Conservation (phyloP, 2,113 vertebrate species). For the Mesembrinibis cayennensis region DNA sequence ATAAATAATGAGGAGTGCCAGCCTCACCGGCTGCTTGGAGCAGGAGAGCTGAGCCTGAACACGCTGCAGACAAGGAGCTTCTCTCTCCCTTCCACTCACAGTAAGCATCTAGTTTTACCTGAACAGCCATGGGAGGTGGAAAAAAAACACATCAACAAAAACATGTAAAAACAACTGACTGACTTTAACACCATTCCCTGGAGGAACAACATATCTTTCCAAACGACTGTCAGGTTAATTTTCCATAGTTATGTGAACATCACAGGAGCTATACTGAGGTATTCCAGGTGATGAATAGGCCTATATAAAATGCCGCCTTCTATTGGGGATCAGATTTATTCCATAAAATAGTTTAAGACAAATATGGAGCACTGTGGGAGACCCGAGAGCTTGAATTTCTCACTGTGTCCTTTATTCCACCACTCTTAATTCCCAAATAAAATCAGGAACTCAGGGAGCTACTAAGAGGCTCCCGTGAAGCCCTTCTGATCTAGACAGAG, state of each 20-base stretch:
- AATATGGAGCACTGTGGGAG: neutral
- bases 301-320: neutral
- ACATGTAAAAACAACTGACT: neutral
- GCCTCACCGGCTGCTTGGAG: constrained; percentile 14
- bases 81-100: neutral
- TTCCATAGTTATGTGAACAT: neutral
- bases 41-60: neutral
- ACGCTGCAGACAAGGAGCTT: neutral
- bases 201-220: neutral
- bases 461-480: neutral
- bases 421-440: neutral
- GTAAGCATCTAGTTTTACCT: neutral
- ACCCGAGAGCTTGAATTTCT: neutral
- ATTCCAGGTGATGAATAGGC: neutral
- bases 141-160: neutral
- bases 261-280: neutral
- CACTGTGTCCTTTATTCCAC: neutral
- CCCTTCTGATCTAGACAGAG: neutral
- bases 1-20: constrained; percentile 44
- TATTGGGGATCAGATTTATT: neutral
- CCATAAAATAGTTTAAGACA: neutral
- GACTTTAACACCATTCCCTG: neutral
- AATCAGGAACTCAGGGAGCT: neutral
- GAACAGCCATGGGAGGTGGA: neutral
- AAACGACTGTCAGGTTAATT: neutral